Evolutionary conservation across 2,888 invertebrate species (phyloP), one percentile per base, ranked within the genome.

Genomic region (Cataglyphis rosenhaueri): DNA sequence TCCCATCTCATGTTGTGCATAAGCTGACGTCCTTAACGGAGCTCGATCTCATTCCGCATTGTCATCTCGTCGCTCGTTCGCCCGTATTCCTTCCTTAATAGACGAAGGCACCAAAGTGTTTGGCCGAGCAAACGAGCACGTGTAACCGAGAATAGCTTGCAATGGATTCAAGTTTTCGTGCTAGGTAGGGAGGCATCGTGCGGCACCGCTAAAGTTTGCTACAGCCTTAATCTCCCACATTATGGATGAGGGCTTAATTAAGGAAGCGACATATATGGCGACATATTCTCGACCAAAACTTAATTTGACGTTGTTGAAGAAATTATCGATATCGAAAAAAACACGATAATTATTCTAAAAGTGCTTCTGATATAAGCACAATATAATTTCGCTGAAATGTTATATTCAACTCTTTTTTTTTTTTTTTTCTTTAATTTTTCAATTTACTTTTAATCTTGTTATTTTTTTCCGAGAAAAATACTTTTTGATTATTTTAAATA

Each of bases 201-300:
- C 32, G 59, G 78, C 82, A 68, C 79, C 84, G 70, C 70, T 70
- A 55, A 90, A 90, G 87, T 91, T 89, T 86, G 86, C 82, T 82
- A 81, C 87, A 82, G 78, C 82, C 83, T 87, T 88, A 90, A 89
- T 89, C 88, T 85, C 61, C 73, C 44, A 79, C 71, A 75, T 90
- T 89, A 87, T 79, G 84, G 82, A 90, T 91, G 90, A 92, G 91
- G 89, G 89, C 91, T 94, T 93, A 94, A 94, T 94, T 94, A 94
- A 93, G 91, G 87, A 86, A 90, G 89, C 90, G 92, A 93, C 91
- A 89, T 92, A 91, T 89, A 92, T 92, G 88, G 88, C 88, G 79
- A 88, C 89, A 82, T 82, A 85, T 85, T 55, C 21, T 32, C 66
- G 3, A 68, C 35, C 32, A 21, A 73, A 73, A 59, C 44, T 44